Base-by-base conservation (phyloP, 2,888 invertebrate genomes). In the Xanthorhoe spadicearia region DNA sequence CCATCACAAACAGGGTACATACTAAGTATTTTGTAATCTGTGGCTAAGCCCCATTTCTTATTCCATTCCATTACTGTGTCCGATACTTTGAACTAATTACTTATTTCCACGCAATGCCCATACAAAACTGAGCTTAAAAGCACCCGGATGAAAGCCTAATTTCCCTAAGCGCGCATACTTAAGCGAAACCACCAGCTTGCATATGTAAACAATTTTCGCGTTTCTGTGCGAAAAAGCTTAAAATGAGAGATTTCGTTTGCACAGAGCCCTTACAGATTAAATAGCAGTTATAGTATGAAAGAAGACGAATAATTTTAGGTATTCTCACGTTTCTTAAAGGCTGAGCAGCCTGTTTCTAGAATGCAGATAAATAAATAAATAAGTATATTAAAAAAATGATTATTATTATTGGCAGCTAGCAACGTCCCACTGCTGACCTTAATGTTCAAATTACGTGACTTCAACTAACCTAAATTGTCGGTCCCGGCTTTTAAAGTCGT, bases 181-280 rank as follows among this genome's bases (percentile, higher is more conserved):
- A 5, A 58, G 53, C 48, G 17, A 62, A 71, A 65, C 71, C 69
- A 13, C 17, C 48, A 48, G 48, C 48, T 15, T 48, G 68, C 71
- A 71, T 68, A 69, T 65, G 67, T 69, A 71, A 67, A 71, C 71
- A 69, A 68, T 69, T 69, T 71, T 69, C 69, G 50, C 69, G 66
- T 17, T 15, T 7, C 69, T 64, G 60, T 66, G 67, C 56, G 69
- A 66, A 66, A 64, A 66, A 64, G 65, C 65, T 63, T 69, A 52
- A 59, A 61, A 71, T 68, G 53, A 17, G 15, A 8, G 15, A 17
- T 8, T 48, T 48, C 48, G 48, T 48, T 48, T 48, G 15, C 15
- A 48, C 15, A 48, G 38, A 13, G 38, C 13, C 13, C 10, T 9
- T 13, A 43, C 38, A 13, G 38, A 13, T 13, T 43, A 43, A 43